Percentiles rank a stretch among this genome's conserved stretches.
phyloP scores from a whole-genome alignment of 2,888 invertebrate genomes.

The Temnothorax rugatulus region DNA sequence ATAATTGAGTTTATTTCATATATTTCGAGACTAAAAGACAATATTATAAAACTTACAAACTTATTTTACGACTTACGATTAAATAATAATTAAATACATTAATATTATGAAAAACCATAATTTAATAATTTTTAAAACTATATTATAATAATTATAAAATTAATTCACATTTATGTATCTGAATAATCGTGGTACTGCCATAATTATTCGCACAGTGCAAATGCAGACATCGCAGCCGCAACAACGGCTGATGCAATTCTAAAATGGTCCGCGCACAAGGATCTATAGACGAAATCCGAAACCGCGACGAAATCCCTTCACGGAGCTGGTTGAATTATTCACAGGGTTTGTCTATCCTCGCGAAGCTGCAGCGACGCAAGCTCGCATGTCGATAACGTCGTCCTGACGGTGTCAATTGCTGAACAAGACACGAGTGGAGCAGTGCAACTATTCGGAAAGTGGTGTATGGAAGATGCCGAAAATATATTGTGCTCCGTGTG shows the following conservation, averaged over 20 bases:
- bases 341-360: conserved; percentile 37
- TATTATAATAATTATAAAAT: neutral
- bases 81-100: neutral
- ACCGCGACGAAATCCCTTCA: conserved; percentile 45
- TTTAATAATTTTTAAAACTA: too few species aligned
- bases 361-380: conserved; percentile 2
- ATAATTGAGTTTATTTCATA: neutral
- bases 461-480: neutral
- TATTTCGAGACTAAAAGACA: neutral
- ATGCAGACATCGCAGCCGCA: conserved; percentile 44
- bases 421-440: conserved; percentile 36
- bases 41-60: neutral
- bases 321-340: conserved; percentile 49
- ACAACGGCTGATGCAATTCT: conserved; percentile 49
- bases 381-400: conserved; percentile 49
- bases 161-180: neutral
- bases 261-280: neutral
- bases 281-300: conserved; percentile 41
- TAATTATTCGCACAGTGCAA: conserved; percentile 62
- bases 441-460: conserved; percentile 13
- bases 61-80: neutral
- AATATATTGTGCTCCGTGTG: neutral
- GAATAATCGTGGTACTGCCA: conserved; percentile 47
- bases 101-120: neutral
- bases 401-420: conserved; percentile 44